Base-by-base conservation (phyloP, 2,888 invertebrate species). In the Yponomeuta plumbellus region DNA sequence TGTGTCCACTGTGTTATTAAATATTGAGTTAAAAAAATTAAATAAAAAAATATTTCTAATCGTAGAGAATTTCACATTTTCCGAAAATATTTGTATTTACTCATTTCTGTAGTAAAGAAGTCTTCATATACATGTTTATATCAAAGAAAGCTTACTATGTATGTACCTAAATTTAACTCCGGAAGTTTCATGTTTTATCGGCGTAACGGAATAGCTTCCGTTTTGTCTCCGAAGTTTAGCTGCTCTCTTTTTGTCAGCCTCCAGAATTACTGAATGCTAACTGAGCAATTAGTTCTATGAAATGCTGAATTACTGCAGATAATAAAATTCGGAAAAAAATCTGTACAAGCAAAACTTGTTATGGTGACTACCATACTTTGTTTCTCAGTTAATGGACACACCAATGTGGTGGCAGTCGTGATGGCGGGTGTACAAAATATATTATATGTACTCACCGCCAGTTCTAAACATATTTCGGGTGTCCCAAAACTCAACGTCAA, bases 1-100 rank as follows among this genome's bases (percentile, higher is more conserved):
- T 84, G 74, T 79, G 74, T 79, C 73, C 77, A 73, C 34, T 73
- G 64, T 71, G 71, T 71, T 68, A 68, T 17, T 17, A 66, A 57
- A 67, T 69, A 68, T 66, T 61, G 68, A 69, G 67, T 52, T 52
- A 39, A 66, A 62, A 67, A 59, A 68, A 65, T 69, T 65, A 68
- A 70, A 70, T 65, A 34, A 58, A 21, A 56, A 58, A 61, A 34
- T 61, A 61, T 34, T 58, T 61, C 26, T 13, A 61, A 26, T 61
- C 61, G 26, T 61, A 61, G 34, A n/a, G 17, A 61, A 61, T 61
- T 34, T n/a, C 61, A 61, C 61, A 26, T 61, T 61, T 61, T 34
- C 61, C n/a, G 23, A 34, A 13, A 26, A 61, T 61, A 26, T 61
- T 61, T 34, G 34, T 61, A 61, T 61, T 61, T 61, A 61, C 61